Conservation (phyloP, 2,113 vertebrate genomes). For the Steatornis caripensis region DNA sequence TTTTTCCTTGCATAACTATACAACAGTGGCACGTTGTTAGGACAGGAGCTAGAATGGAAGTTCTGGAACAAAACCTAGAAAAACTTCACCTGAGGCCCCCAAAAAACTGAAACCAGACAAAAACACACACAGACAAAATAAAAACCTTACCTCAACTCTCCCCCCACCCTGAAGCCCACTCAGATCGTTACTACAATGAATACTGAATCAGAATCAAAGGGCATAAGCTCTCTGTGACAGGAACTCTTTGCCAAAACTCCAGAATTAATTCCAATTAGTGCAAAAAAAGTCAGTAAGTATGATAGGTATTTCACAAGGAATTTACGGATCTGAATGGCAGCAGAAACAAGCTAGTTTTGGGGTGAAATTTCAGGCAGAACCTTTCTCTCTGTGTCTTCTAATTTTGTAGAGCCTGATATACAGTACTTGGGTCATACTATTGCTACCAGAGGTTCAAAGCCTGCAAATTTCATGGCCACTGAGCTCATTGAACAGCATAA, state of each 20-base stretch:
- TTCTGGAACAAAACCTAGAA: background rate
- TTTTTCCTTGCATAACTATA: background rate
- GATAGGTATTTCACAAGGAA: background rate
- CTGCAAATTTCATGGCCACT: background rate
- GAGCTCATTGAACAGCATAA: background rate
- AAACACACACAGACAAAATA: background rate
- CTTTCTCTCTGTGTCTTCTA: background rate
- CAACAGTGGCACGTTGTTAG: background rate
- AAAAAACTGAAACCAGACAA: background rate
- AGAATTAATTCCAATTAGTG: background rate
- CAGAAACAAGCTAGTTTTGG: background rate
- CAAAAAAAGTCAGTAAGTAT: background rate
- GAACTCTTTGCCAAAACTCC: background rate
- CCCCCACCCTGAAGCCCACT: accelerated
- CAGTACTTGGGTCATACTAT: background rate
- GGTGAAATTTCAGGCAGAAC: background rate
- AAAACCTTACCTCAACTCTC: background rate
- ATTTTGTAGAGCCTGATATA: background rate
- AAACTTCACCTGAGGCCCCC: accelerated
- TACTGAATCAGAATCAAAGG: background rate
- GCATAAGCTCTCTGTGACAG: background rate
- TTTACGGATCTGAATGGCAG: background rate
- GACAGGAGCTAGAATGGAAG: background rate
- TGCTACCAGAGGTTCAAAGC: background rate
- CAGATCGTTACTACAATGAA: background rate